A percentile compares a stretch with the other conserved stretches of the same genome.
Conservation (phyloP, 1,140 invertebrate genomes). For the Parasteatoda tepidariorum region DNA sequence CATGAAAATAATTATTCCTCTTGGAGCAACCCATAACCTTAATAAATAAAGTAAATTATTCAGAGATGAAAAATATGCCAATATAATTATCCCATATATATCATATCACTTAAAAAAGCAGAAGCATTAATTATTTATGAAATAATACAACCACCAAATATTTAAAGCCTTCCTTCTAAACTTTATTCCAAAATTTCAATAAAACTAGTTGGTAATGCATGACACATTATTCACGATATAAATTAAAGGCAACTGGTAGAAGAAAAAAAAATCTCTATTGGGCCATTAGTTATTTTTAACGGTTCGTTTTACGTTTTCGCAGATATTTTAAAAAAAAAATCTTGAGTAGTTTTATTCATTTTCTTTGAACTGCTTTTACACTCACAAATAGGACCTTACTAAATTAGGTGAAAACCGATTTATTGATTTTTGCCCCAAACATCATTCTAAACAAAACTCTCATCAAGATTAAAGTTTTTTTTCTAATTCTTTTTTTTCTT, state of each 20-base stretch:
- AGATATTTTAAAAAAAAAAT: conserved; percentile 24
- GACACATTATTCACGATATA: background rate
- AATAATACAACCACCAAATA: too few species aligned
- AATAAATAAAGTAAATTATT: too few species aligned
- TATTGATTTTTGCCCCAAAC: conserved; percentile 50
- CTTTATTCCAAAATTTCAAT: too few species aligned
- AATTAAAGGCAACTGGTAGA: background rate
- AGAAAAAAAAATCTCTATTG: background rate
- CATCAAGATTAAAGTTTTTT: conserved; percentile 38
- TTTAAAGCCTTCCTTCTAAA: too few species aligned
- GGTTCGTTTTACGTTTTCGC: conserved; percentile 33
- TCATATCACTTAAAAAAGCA: too few species aligned
- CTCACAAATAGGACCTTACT: conserved; percentile 30
- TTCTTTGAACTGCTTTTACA: conserved; percentile 24
- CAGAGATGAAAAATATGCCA: too few species aligned
- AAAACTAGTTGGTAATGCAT: too few species aligned
- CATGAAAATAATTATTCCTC: too few species aligned
- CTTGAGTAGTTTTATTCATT: conserved; percentile 33
- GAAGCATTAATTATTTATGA: too few species aligned
- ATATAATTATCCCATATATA: too few species aligned
- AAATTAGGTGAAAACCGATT: conserved; percentile 56
- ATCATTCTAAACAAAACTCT: conserved; percentile 53
- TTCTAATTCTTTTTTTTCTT: conserved; percentile 5
- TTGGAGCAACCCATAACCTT: too few species aligned
- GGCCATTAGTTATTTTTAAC: conserved; percentile 50